Evolutionary conservation across 2,888 invertebrate genomes (phyloP), one percentile per base, ranked within the genome.

Genomic region (Podotricha telesiphe): DNA sequence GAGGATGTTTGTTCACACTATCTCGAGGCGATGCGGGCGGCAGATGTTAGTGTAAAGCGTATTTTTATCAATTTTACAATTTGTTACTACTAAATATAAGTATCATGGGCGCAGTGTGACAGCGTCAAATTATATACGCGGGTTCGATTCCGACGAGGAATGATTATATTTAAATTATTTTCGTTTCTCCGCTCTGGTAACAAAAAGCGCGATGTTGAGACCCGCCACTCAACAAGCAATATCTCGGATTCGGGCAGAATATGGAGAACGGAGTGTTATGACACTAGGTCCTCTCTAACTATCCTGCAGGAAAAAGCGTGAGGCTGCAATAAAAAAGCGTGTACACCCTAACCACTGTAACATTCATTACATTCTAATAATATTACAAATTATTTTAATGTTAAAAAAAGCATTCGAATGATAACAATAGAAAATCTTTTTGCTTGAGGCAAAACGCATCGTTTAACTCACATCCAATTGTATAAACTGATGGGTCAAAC

Each of bases 1-100:
- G 51, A 42, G 59, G 51, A 58, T 59, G 69, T 55, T 58, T 63
- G 50, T 65, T 47, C 51, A 37, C 66, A 59, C 68, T 48, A 47
- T 66, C 68, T 61, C 45, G 61, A 55, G 50, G 65, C 50, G 72
- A 86, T 86, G 86, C 85, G 86, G 86, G 86, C 72, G 81, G 77
- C 86, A 85, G 86, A 85, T 85, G 86, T 75, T 28, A 67, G 65
- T 40, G 22, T n/a, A 37, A 37, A 7, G 53, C 28, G 45, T 47
- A 34, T n/a, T 59, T 56, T 68, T 17, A 45, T 59, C 45, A 50
- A n/a, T 64, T 58, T 45, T 51, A 68, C 45, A 37, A 58, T 51
- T 68, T 68, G 45, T 59, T 45, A 59, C 45, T 4, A 45, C 22
- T 45, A 45, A 59, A 59, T 45, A 59, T 45, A n/a, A n/a, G n/a